These are phyloP conservation scores for Taxidea taxus DNA, from an alignment of 2,113 vertebrate genomes.

Conservation along the genomic window DNA sequence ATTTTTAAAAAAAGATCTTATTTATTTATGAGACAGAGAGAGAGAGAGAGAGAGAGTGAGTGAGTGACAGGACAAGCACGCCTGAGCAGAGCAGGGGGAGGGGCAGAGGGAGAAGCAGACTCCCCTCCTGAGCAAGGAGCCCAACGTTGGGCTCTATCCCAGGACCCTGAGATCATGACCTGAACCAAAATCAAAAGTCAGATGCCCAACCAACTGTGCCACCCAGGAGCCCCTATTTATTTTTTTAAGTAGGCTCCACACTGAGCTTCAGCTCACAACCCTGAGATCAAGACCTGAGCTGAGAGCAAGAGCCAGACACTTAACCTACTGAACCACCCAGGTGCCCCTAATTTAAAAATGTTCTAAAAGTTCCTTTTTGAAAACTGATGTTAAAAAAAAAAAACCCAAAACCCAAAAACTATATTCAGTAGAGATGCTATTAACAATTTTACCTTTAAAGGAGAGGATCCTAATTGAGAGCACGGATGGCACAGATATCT, in stretches of 20 bases:
- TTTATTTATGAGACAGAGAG: not conserved
- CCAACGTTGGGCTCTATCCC: not conserved
- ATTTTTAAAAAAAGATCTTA: not conserved
- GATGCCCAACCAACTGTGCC: not conserved
- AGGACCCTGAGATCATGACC: not conserved
- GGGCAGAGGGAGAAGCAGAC: not conserved
- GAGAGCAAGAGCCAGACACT: not conserved
- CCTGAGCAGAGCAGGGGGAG: not conserved
- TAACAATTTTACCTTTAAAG: not conserved
- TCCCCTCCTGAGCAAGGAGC: not conserved
- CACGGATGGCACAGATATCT: accelerated
- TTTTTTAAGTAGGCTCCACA: not conserved
- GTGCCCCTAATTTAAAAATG: not conserved
- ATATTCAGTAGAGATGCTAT: not conserved
- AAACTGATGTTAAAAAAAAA: not conserved
- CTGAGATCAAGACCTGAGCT: not conserved
- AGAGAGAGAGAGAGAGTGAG: not conserved
- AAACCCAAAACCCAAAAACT: not conserved
- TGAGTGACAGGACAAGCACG: no score
- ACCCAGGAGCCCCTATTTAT: not conserved
- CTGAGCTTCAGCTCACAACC: not conserved
- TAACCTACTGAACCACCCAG: not conserved
- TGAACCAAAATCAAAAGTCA: not conserved
- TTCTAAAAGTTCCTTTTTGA: not conserved
- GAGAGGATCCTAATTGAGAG: not conserved